phyloP scores from a whole-genome alignment of 1,140 invertebrate genomes.

The Cephus cinctus region DNA sequence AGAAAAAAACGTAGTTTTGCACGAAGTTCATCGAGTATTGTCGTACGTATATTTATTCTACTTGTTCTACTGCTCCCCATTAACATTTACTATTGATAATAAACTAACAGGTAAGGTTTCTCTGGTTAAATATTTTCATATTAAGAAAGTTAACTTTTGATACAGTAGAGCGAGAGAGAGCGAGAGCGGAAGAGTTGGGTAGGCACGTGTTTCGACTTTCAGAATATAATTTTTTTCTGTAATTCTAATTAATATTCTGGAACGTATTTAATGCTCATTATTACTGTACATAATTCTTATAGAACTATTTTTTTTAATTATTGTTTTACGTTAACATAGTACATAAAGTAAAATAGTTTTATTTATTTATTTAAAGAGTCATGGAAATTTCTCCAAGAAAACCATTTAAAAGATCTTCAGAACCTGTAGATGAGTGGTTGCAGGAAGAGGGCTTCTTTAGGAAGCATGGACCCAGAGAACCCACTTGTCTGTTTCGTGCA shows the following conservation, averaged over 20 bases:
- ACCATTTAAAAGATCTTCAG: conserved; percentile 40
- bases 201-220: background rate
- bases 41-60: too few relatives aligned
- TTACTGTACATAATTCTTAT: background rate
- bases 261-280: background rate
- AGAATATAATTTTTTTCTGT: background rate
- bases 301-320: background rate
- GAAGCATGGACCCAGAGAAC: conserved; percentile 80
- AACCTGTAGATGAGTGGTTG: conserved; percentile 73
- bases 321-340: too few relatives aligned
- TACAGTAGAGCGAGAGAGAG: too few relatives aligned
- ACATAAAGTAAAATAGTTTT: background rate
- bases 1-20: too few relatives aligned
- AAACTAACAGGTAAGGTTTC: too few relatives aligned
- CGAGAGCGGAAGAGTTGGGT: too few relatives aligned
- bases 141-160: too few relatives aligned
- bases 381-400: conserved; percentile 39
- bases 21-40: too few relatives aligned
- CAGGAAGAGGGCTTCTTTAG: conserved; percentile 75
- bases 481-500: conserved; percentile 80
- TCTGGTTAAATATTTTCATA: too few relatives aligned
- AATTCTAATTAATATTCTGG: background rate
- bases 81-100: too few relatives aligned
- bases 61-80: too few relatives aligned
- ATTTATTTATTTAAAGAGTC: conserved; percentile 4